These are phyloP conservation scores for Pelmatolapia mariae DNA, from an alignment of 2,113 vertebrate species.

Conservation along the genomic window DNA sequence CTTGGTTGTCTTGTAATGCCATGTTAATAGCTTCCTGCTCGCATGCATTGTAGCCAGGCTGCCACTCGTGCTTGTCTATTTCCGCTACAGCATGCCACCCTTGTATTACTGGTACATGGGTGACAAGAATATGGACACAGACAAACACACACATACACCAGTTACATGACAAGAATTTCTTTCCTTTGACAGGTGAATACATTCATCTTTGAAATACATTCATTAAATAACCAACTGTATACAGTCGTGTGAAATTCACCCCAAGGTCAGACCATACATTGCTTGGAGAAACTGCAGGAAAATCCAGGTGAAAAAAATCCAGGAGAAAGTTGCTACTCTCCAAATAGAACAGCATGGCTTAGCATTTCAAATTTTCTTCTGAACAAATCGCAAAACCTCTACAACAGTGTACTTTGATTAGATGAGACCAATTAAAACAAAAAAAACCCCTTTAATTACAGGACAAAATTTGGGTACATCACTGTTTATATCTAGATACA, in stretches of 20 bases:
- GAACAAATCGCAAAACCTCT: not conserved
- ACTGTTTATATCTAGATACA: not conserved
- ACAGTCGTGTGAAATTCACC: not conserved
- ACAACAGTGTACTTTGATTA: not conserved
- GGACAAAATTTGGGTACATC: not conserved
- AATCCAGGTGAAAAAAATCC: not conserved
- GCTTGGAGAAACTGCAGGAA: not conserved
- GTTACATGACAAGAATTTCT: not conserved
- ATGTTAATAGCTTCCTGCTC: constrained; percentile 76
- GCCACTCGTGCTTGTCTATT: constrained; percentile 49
- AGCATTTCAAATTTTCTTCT: not conserved
- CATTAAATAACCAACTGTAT: not conserved
- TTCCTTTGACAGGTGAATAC: not conserved
- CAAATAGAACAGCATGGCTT: not conserved
- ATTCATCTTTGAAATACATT: not conserved
- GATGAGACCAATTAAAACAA: not conserved
- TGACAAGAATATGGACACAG: not conserved
- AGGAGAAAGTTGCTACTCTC: not conserved
- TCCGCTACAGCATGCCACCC: constrained; percentile 16
- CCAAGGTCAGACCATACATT: not conserved
- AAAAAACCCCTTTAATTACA: not conserved
- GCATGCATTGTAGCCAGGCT: constrained; percentile 54
- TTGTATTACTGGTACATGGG: not conserved
- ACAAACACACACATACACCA: not conserved
- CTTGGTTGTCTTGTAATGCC: constrained; percentile 70